Evolutionary conservation across 2,797 vertebrate species (phyloP), one percentile per base, ranked within the genome.

Genomic region (Esox masquinongy): DNA sequence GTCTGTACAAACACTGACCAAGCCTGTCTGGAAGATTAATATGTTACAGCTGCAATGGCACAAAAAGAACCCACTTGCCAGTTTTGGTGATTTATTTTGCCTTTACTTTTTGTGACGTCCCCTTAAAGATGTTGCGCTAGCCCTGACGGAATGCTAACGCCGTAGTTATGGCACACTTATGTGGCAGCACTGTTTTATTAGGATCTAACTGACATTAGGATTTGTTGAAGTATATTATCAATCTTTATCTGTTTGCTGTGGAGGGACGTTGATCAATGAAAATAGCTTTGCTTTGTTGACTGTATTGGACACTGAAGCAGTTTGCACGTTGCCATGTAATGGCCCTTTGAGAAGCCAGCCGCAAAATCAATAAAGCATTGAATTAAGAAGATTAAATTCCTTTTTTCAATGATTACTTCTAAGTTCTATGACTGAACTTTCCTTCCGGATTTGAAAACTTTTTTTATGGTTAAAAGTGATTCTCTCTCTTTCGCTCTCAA

Each of bases 201-300:
- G 76, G 77, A 83, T 83, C 80, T 93, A 92, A 94, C 91, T 93
- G 89, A 93, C 88, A 92, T 88, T 86, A 88, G 89, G 91, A 89
- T 93, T 93, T 89, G 86, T 83, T 91, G 90, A 91, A 93, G 92
- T 93, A 83, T 90, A 89, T 92, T 93, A 94, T 94, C 92, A 93
- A 92, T 94, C 92, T 94, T 81, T 92, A 92, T 94, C 89, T 92
- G 84, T 90, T 91, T 91, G 78, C 84, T 84, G 86, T 87, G 85
- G 86, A 91, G 85, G 85, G 91, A 90, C 89, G 86, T 93, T 94
- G 93, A 94, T 94, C 88, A 94, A 93, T 94, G 90, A 87, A 93
- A 94, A 94, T 92, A 89, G 89, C 91, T 91, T 92, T 93, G 83
- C 82, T 90, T 91, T 89, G 91, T 89, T 92, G 92, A 94, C 89